Base-by-base conservation (phyloP, 2,797 vertebrate genomes). In the Neolamprologus multifasciatus region DNA sequence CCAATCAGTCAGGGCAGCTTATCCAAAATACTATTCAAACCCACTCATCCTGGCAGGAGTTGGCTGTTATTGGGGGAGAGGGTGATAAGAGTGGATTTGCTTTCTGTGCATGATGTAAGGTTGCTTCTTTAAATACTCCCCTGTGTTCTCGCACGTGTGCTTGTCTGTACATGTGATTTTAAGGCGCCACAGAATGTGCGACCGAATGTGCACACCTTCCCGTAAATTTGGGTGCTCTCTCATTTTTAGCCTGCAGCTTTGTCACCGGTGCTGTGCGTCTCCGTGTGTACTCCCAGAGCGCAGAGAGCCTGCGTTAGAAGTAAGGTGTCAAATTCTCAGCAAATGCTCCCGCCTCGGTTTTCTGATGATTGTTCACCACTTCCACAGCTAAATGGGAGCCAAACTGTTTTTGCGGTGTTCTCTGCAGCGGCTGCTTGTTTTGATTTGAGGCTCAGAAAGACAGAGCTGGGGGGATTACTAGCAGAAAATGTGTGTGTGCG, bases 1-100 rank as follows among this genome's bases (percentile, higher is more conserved):
- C 55, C 84, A 86, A 91, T 92, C 88, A 91, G 90, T 92, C 91
- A 87, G 84, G 86, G 86, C 80, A 84, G 91, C 93, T 93, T 91
- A 92, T 88, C 86, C 89, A 84, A 85, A 90, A 87, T 36, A 85
- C 79, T 85, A 77, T 84, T 84, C 52, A 89, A 86, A 92, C 91
- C 86, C 89, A 89, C 89, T 94, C 86, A 69, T 9, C 51, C 86
- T 83, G 91, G 83, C 91, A 84, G 87, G 87, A 81, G 74, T 71
- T 82, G 62, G 85, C 67, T 64, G 48, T 80, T 80, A 84, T 19
- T 88, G 86, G 80, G 19, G 57, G 67, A 77, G 14, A 52, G 69
- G 62, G 40, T 52, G 84, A 83, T 85, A 81, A 57, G 52, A 55
- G 40, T 16, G 19, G 77, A 33, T 83, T 83, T 43, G 21, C 86